Base-by-base conservation (phyloP, 2,888 invertebrate species). In the Strigamia transsilvanica region DNA sequence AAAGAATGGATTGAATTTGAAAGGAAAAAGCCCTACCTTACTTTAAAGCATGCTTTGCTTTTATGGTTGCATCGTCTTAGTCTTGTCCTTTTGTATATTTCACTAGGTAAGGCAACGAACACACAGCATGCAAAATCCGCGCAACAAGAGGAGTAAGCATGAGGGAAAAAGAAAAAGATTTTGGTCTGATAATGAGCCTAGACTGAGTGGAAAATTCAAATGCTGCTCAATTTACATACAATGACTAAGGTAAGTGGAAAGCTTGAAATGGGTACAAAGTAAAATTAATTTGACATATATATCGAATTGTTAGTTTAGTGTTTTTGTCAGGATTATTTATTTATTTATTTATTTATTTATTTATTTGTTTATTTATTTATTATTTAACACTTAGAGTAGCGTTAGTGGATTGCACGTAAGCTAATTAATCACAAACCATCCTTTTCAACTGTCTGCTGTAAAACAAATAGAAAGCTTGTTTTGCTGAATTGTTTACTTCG, bases 21-120 rank as follows among this genome's bases (percentile, higher is more conserved):
- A 79, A 79, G 38, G 42, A 42, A 42, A 79, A 34, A 15, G 18
- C 79, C 79, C 79, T 79, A 79, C 79, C 79, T 79, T 38, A 34
- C 42, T 42, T 79, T 79, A 42, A 42, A 41, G 79, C 79, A 79
- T 42, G 79, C 38, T 79, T 42, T 38, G 42, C 41, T 41, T 42
- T 79, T 79, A 38, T 38, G 38, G 42, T 42, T 79, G 42, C 79
- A 79, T 42, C 79, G 34, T 79, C 79, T 79, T 42, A 41, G 34
- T 42, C 79, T n/a, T 15, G 38, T 38, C 41, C 79, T 38, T 79
- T 79, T 79, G 79, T 79, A 79, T 42, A 79, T 41, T 27, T 79
- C 41, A 42, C 79, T 79, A 42, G 42, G 42, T 27, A 32, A 77
- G 32, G 38, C 78, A 77, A 34, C 34, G 78, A 77, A 77, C 38